Evolutionary conservation across 2,888 invertebrate species (phyloP), one percentile per base, ranked within the genome.

Genomic region (Lycophotia porphyrea): DNA sequence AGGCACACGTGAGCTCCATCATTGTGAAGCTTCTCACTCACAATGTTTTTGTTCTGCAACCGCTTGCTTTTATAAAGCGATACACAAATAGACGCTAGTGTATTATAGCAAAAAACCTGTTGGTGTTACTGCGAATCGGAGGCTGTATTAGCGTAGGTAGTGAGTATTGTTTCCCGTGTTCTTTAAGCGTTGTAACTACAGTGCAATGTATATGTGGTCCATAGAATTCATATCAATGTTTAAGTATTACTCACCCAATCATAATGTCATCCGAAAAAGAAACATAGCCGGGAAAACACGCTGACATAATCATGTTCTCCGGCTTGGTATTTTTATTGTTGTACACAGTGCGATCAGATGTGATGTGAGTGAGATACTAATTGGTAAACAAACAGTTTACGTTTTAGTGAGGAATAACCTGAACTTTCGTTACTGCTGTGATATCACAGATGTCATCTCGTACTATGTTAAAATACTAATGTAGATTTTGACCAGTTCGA

Each of bases 31-130:
- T 93, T 93, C 92, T 91, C 90, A 93, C 91, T 88, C 90, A 93
- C 92, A 94, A 93, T 96, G 94, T 91, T 93, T 91, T 91, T 93
- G 91, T 90, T 92, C 88, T 87, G 88, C 88, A 87, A 85, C 85
- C 89, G 90, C 88, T 91, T 90, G 93, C 93, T 93, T 95, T 96
- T 96, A 96, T 96, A 96, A 96, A 96, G 94, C 95, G 91, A 94
- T 91, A 93, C 94, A 93, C 91, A 95, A 95, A 95, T 95, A 95
- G 92, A 89, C 90, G 90, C 88, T 91, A 89, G 92, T 91, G 91
- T 93, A 92, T 93, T 91, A 91, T 89, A 91, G 91, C 92, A 94
- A 95, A 95, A 96, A 96, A 96, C 96, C 94, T 90, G 95, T 95
- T 92, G 89, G 91, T 88, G 92, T 93, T 94, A 95, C 94, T 89